Evolutionary conservation across 2,888 invertebrate genomes (phyloP), one percentile per base, ranked within the genome.

Genomic region (Rhodophaea formosa): DNA sequence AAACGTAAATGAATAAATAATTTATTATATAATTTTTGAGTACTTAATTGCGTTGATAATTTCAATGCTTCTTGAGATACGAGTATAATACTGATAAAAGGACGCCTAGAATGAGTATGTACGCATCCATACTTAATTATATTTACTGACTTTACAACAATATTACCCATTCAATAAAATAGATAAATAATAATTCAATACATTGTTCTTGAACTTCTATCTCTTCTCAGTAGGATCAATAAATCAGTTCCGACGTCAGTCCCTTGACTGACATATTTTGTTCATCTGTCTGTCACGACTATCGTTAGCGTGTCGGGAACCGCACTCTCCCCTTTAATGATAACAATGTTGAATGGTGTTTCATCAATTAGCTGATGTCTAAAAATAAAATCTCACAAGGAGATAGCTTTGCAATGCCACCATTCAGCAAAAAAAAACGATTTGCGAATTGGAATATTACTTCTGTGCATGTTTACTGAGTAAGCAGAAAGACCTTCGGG

Each of bases 161-260:
- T 23, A 23, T 2, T 23, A 3, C n/a, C 23, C 23, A 23, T 35
- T 35, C 10, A 12, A 35, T 35, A 12, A 10, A 35, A 35, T 35
- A 10, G 10, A 10, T 35, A 35, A 10, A 35, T 35, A 35, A 35
- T 8, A 35, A 35, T 10, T 12, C 39, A 39, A 42, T 53, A n/a
- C 23, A 53, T 30, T 53, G 43, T 53, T 30, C 53, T 44, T 44
- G 53, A 53, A 53, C 53, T 44, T 44, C 30, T 30, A 44, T 29
- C 53, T 29, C 15, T 53, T 53, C 53, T 44, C 44, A 53, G 30
- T 53, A 43, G 1, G 7, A 30, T 3, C 44, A 29, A 53, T 53
- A 53, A 53, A 53, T 53, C 53, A 43, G 43, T 8, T 17, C 12
- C 53, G 23, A 29, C 30, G 43, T 43, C 44, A 44, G 43, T 53